phyloP scores from a whole-genome alignment of 2,888 invertebrate genomes.

The Drosophila affinis region DNA sequence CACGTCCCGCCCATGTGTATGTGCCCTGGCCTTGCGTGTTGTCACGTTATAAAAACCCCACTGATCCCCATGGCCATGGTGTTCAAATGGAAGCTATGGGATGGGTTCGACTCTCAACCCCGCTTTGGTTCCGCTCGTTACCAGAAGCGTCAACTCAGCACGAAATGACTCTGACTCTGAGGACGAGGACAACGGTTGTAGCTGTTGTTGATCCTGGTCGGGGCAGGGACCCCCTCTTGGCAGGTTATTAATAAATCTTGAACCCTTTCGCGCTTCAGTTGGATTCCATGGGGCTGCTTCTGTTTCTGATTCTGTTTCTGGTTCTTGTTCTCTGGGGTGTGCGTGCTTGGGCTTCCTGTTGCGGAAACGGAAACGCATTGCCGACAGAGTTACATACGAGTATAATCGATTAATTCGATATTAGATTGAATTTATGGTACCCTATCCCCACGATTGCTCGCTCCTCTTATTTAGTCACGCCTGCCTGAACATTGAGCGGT shows the following conservation, averaged over 20 bases:
- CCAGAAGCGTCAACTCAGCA: conserved; percentile 61
- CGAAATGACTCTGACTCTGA: conserved; percentile 33
- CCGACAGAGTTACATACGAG: conserved; percentile 79
- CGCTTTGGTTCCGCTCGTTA: conserved; percentile 77
- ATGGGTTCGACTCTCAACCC: neutral
- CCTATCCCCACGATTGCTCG: neutral
- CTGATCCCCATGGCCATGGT: conserved; percentile 54
- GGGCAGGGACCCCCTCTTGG: conserved; percentile 11
- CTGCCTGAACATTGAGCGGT: conserved; percentile 27
- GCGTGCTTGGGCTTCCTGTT: conserved; percentile 66
- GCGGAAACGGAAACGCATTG: conserved; percentile 83
- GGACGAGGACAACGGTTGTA: conserved; percentile 45
- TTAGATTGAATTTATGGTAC: conserved; percentile 83
- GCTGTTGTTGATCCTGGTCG: conserved; percentile 45
- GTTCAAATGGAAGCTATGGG: neutral
- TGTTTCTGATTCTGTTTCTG: conserved; percentile 9
- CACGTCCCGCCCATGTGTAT: neutral
- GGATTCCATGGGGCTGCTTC: conserved; percentile 3
- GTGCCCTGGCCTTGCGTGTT: conserved; percentile 82
- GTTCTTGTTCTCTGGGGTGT: conserved; percentile 30
- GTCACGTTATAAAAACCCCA: conserved; percentile 83
- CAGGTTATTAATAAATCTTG: conserved; percentile 82
- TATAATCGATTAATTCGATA: conserved; percentile 84
- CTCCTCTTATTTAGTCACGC: conserved; percentile 42
- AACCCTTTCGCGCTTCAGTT: conserved; percentile 72